A percentile compares a stretch with the other conserved stretches of the same genome.
phyloP scores from a whole-genome alignment of 2,113 vertebrate species.

The Pandion haliaetus region DNA sequence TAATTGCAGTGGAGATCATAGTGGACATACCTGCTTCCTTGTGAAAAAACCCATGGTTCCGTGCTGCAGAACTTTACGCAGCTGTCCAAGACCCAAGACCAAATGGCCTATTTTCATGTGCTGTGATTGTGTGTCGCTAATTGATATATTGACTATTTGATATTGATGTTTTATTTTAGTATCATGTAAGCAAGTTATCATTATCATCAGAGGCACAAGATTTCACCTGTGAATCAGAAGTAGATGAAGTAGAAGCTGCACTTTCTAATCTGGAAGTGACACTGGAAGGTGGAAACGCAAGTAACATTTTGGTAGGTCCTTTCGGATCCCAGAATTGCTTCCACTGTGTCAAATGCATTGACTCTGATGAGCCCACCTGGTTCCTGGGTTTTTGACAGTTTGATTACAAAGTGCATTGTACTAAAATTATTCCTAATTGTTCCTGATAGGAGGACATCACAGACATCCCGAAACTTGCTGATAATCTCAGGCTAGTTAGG shows the following conservation, averaged over 20 bases:
- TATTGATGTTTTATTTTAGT: slow-evolving; percentile 72
- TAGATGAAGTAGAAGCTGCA: slow-evolving; percentile 94
- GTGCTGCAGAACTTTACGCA: neutral
- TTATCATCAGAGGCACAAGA: slow-evolving; percentile 79
- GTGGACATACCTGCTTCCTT: neutral
- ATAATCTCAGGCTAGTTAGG: slow-evolving; percentile 91
- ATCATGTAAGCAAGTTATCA: slow-evolving; percentile 91
- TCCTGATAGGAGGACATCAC: slow-evolving; percentile 93
- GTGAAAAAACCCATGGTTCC: neutral
- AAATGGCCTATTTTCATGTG: neutral
- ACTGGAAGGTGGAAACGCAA: slow-evolving; percentile 85
- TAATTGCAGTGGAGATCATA: neutral
- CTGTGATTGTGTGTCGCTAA: neutral
- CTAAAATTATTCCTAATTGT: slow-evolving; percentile 68
- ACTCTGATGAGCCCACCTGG: neutral
- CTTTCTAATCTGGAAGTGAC: slow-evolving; percentile 93
- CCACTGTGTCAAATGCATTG: neutral
- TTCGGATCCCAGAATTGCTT: neutral
- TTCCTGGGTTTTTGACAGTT: neutral
- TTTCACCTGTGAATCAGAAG: slow-evolving; percentile 80
- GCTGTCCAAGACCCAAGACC: neutral
- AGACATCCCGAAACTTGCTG: slow-evolving; percentile 93
- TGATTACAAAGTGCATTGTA: neutral
- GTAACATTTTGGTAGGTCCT: slow-evolving; percentile 84
- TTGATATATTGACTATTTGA: neutral